Evolutionary conservation across 2,888 invertebrate genomes (phyloP), one percentile per base, ranked within the genome.

Genomic region (Stenoptilia bipunctidactyla): DNA sequence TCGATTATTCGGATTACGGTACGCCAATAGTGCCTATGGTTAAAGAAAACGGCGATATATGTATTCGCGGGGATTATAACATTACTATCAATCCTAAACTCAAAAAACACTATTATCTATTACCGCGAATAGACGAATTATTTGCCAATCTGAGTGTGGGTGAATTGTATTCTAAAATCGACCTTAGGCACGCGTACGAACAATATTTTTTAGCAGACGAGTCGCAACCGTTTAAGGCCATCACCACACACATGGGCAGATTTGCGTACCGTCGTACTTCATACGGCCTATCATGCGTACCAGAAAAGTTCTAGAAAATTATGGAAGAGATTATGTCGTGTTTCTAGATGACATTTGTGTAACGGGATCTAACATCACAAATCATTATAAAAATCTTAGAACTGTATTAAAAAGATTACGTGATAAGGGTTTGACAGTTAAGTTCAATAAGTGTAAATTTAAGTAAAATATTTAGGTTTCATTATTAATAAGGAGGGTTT

Each of bases 11-110:
- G 0, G 53, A 53, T n/a, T 53, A 45, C 30, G 52, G 50, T 2
- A 52, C 51, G 1, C 54, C 50, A 2, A 56, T 55, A 8, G 53
- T 55, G 0, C 53, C 52, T 0, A 45, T 55, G 0, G 36, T 54
- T 13, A 54, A 57, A 35, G 6, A 1, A 15, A 45, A 43, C 15
- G n/a, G 40, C 39, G 6, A 39, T 39, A 1, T 34, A 38, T 13
- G 41, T 33, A 33, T 33, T n/a, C 12, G 33, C 12, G 33, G 40
- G 1, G 42, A 44, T 10, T 44, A 40, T 14, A 42, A 42, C 2
- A 45, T 42, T 10, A 42, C 45, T 1, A 45, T 42, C 5, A 40
- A 42, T 12, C 40, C 39, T 9, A 27, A 37, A 10, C 15, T 39
- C 34, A 40, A 44, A 43, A 5, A 12, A 9, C 10, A 33, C 15